Conservation (phyloP, 2,888 invertebrate genomes). For the Metallyticus violacea region DNA sequence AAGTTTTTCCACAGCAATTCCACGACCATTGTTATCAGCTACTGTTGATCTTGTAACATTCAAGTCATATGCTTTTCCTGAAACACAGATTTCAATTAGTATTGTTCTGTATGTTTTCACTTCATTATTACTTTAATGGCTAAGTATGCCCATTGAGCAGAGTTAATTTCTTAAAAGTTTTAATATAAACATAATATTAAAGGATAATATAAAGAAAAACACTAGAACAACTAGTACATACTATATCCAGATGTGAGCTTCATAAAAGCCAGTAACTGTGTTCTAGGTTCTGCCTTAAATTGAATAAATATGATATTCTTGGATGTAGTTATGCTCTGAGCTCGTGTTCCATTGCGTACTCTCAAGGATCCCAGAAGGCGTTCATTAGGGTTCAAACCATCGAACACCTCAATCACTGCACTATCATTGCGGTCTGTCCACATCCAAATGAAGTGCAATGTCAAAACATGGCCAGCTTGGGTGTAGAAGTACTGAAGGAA, state of each 20-base stretch:
- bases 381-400: slow-evolving; percentile 52
- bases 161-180: no score
- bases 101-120: no score
- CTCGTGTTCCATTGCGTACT: slow-evolving; percentile 80
- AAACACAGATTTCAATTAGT: slow-evolving; percentile 20
- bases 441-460: slow-evolving; percentile 81
- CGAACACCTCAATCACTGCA: slow-evolving; percentile 58
- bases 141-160: no score
- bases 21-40: slow-evolving; percentile 88
- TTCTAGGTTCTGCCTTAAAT: slow-evolving; percentile 70
- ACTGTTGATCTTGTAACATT: slow-evolving; percentile 82
- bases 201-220: no score
- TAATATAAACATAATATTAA: no score
- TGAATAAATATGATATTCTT: slow-evolving; percentile 75
- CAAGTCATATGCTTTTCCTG: slow-evolving; percentile 75
- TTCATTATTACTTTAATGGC: no score
- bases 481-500: slow-evolving; percentile 65
- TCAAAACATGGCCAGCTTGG: slow-evolving; percentile 73
- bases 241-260: slow-evolving; percentile 72
- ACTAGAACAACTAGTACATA: slow-evolving; percentile 41
- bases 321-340: slow-evolving; percentile 83
- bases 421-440: slow-evolving; percentile 68
- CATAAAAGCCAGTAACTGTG: slow-evolving; percentile 73
- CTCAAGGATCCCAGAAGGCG: slow-evolving; percentile 67
- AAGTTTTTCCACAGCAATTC: slow-evolving; percentile 89